Base-by-base conservation (phyloP, 2,888 invertebrate species). In the Malthinus seriepunctatus region DNA sequence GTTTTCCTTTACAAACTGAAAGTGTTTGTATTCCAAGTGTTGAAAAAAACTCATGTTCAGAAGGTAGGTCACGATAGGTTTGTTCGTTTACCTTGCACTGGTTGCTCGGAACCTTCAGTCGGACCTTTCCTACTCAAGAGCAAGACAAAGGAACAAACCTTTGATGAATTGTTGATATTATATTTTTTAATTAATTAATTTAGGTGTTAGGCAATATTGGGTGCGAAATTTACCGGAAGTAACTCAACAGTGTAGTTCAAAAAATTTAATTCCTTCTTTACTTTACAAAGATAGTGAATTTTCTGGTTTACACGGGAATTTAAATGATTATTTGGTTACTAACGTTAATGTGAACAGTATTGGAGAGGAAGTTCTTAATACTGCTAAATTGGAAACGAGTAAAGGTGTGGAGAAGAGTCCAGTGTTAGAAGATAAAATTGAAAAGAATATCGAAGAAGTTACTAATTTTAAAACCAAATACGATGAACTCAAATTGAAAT, bases 141-240 rank as follows among this genome's bases (percentile, higher is more conserved):
- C 12, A 9, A 31, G 9, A n/a, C 35, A 10, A 14, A 14, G 10
- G 11, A 12, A 7, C n/a, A 8, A 35, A 35, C 9, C 3, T 35
- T 35, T 1, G 11, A 5, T 23, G 5, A 23, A 23, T 2, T 23
- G 2, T 23, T 5, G 5, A 2, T 23, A 23, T 5, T 23, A 23
- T 23, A 34, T 34, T 1, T 8, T 14, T 39, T 32, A 35, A 46
- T 14, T 44, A 33, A 58, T 62, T 23, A 5, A 23, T 63, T 60
- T 60, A 78, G 78, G 64, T 55, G 67, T 73, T 39, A 74, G 75
- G 59, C 68, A 75, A 51, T 79, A 78, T 66, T 76, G 76, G 74
- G 67, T 74, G 52, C 72, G 72, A 53, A 65, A 71, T 61, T 66
- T 77, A 35, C 72, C 75, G 7, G 71, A 70, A 51, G 73, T 79